Percentiles rank a stretch among this genome's conserved stretches.
These are phyloP conservation scores for Acipenser ruthenus DNA, from an alignment of 2,797 vertebrate species.

Conservation along the genomic window DNA sequence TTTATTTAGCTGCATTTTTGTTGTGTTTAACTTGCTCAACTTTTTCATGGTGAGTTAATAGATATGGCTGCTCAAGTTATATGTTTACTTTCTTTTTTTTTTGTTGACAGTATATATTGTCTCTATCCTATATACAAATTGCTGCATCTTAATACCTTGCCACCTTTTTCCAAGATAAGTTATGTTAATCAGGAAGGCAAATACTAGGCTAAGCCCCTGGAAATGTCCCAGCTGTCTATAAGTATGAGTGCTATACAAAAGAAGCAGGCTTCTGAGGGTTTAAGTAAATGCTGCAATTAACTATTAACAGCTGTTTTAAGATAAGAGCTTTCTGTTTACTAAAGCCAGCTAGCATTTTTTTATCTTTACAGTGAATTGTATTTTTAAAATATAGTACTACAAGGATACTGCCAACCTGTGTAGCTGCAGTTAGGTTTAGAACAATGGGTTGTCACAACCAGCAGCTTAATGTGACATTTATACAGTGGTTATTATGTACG, in stretches of 20 bases:
- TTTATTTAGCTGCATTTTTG: too few species aligned
- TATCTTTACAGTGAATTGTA: constrained; percentile 39
- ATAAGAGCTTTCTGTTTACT: constrained; percentile 51
- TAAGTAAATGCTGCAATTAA: constrained; percentile 57
- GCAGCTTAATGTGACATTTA: too few species aligned
- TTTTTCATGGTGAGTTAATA: too few species aligned
- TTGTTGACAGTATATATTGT: too few species aligned
- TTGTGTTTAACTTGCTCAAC: too few species aligned
- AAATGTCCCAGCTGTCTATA: constrained; percentile 29
- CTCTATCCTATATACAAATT: neutral
- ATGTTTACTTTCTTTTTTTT: too few species aligned
- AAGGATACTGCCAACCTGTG: constrained; percentile 1
- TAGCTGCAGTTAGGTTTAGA: constrained; percentile 1
- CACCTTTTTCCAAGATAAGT: constrained; percentile 13
- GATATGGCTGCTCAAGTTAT: too few species aligned
- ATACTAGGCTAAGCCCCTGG: constrained; percentile 42
- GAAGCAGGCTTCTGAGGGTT: constrained; percentile 39
- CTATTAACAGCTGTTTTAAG: constrained; percentile 61
- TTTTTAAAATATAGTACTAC: constrained; percentile 38
- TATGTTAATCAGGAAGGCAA: constrained; percentile 11
- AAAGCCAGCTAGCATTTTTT: constrained; percentile 37
- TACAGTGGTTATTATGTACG: too few species aligned
- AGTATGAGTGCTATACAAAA: constrained; percentile 44
- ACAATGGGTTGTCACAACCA: too few species aligned
- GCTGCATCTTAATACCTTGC: neutral